Conservation (phyloP, 1,140 invertebrate species). For the Bombus fervidus region DNA sequence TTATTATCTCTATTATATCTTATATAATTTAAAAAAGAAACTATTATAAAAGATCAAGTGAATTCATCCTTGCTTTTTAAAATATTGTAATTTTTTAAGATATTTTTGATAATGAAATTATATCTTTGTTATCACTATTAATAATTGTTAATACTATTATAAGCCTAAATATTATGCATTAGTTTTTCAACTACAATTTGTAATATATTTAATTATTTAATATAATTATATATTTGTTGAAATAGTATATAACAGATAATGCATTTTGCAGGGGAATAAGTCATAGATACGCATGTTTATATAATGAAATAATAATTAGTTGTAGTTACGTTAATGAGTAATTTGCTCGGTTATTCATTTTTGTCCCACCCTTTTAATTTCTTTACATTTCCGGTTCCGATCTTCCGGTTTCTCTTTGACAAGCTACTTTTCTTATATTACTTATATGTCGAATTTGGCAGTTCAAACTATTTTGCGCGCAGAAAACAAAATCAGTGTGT, state of each 20-base stretch:
- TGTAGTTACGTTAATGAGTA: background rate
- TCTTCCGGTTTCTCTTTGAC: conserved; percentile 47
- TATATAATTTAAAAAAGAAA: background rate
- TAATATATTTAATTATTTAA: no score
- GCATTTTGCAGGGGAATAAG: no score
- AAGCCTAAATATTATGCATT: background rate
- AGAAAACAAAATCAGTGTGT: conserved; percentile 40
- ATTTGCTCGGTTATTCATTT: background rate
- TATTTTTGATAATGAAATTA: background rate
- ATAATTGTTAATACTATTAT: background rate
- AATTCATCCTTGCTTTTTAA: background rate
- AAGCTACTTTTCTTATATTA: conserved; percentile 49
- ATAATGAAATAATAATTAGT: background rate
- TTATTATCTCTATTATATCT: background rate
- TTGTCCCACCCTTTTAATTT: conserved; percentile 45
- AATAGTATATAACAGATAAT: background rate
- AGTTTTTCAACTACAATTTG: background rate
- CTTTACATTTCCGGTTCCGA: conserved; percentile 43
- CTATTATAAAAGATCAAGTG: background rate
- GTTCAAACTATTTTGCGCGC: conserved; percentile 32
- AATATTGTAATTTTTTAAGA: background rate
- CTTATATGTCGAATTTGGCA: conserved; percentile 36
- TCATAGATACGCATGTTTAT: no score
- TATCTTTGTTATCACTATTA: no score
- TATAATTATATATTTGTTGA: background rate